Evolutionary conservation across 2,113 vertebrate species (phyloP), one percentile per base, ranked within the genome.

Genomic region (Tauraco erythrolophus): DNA sequence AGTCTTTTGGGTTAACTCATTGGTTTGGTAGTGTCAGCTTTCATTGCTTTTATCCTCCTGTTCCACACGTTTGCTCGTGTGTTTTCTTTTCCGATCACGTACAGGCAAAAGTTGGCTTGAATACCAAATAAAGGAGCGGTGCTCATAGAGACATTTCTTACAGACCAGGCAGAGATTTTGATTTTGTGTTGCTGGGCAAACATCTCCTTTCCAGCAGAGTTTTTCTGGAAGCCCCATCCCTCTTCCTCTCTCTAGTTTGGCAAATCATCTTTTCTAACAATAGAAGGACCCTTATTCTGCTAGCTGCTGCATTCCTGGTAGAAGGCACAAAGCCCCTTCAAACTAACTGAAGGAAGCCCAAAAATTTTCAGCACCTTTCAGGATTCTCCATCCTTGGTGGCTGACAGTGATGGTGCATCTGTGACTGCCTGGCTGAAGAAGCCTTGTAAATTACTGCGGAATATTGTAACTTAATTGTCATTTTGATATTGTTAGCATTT

Each of bases 51-150:
- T 77, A 70, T 88, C 37, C 64, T 94, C 75, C 66, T 79, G 93
- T 92, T 94, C 94, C 87, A 91, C 65, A 16, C 41, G 46, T 92
- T 89, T 97, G 81, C 92, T 95, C 90, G 97, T 92, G 79, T 71
- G 89, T 89, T 96, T 96, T 79, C 64, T 88, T 94, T 97, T 92
- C 76, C 97, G 90, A 78, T 89, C 85, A 92, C 69, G 95, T 61
- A 90, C 35, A 72, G 92, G 65, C 54, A 94, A 89, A 97, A 80
- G 14, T 56, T 61, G 76, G 53, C 85, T 64, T 95, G 96, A 60
- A 91, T 69, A 91, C 41, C 71, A 92, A 95, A 97, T 84, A 74
- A 94, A 74, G 66, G 37, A 95, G 93, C 14, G 5, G 79, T 91
- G 84, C 79, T 94, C 68, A 92, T 12, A 37, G 84, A 95, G 91